Percentiles rank a stretch among this genome's conserved stretches.
Conservation (phyloP, 2,113 vertebrate genomes). For the Taurulus bubalis region DNA sequence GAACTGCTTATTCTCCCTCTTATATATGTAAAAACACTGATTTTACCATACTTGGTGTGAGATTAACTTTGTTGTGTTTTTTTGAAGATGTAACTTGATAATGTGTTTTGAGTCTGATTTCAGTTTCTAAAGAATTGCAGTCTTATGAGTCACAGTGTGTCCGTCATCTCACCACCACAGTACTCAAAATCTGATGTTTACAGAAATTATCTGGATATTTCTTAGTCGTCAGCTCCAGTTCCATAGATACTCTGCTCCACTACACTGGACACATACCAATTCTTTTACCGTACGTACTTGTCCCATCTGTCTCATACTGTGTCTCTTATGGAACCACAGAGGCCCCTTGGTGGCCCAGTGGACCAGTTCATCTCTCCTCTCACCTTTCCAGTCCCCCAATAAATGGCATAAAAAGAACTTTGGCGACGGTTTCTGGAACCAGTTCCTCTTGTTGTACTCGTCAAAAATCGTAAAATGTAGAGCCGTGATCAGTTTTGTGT, state of each 20-base stretch:
- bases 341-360: constrained; percentile 9
- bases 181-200: background rate
- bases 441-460: constrained; percentile 34
- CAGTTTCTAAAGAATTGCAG: background rate
- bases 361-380: constrained; percentile 31
- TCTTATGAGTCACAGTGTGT: constrained; percentile 10
- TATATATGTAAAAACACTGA: background rate
- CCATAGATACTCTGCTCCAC: background rate
- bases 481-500: constrained; percentile 52
- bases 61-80: background rate
- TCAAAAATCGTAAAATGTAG: constrained; percentile 55
- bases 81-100: background rate
- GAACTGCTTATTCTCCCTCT: constrained; percentile 33
- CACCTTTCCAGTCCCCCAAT: constrained; percentile 53
- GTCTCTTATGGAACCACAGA: constrained; percentile 21
- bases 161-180: constrained; percentile 6
- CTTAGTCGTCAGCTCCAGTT: background rate
- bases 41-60: constrained; percentile 24
- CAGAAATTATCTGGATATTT: constrained; percentile 5
- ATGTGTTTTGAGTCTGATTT: constrained; percentile 3
- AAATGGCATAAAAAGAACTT: constrained; percentile 39
- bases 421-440: constrained; percentile 40
- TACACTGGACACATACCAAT: background rate
- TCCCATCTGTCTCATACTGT: background rate
- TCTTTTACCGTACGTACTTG: background rate